Base-by-base conservation (phyloP, 2,888 invertebrate genomes). In the Zygogramma bicolorata region DNA sequence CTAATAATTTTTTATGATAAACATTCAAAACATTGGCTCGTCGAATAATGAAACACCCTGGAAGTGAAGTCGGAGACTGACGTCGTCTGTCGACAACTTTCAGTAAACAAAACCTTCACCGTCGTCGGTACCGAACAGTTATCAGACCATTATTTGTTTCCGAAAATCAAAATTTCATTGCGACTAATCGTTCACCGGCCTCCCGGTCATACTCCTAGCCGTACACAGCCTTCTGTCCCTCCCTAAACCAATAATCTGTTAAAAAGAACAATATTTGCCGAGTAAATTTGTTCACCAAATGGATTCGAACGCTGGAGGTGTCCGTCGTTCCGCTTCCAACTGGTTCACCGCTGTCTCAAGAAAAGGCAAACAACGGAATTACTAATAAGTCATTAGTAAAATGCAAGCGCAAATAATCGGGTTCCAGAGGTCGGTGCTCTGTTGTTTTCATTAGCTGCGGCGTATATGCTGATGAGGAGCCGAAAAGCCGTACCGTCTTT, bases 221-320 rank as follows among this genome's bases (percentile, higher is more conserved):
- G 49, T 31, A 46, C 63, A 63, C n/a, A 63, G 63, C 49, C 49
- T 46, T 29, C 10, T 15, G 18, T 13, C 42, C 25, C 27, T 68
- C 74, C 82, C 82, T 83, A 84, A 84, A 83, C 82, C 81, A 84
- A 84, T 84, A 84, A 84, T 84, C 83, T 81, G 80, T 81, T 81
- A 78, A 81, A 82, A 82, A 81, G 78, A 71, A 66, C 66, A 81
- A 82, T 83, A 82, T 83, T 84, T 82, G 77, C 77, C 57, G 70
- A 72, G 79, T 78, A 83, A 84, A 84, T 85, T 84, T 84, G 84
- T 83, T 83, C 83, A 82, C 82, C 84, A 85, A 85, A 85, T 85
- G 85, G 85, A 84, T 82, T 85, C 81, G 81, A 83, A 83, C 84
- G 81, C 82, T 76, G 77, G 78, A 82, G 82, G 82, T 82, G 81